Conservation (phyloP, 2,113 vertebrate species). For the Lophura nycthemera region DNA sequence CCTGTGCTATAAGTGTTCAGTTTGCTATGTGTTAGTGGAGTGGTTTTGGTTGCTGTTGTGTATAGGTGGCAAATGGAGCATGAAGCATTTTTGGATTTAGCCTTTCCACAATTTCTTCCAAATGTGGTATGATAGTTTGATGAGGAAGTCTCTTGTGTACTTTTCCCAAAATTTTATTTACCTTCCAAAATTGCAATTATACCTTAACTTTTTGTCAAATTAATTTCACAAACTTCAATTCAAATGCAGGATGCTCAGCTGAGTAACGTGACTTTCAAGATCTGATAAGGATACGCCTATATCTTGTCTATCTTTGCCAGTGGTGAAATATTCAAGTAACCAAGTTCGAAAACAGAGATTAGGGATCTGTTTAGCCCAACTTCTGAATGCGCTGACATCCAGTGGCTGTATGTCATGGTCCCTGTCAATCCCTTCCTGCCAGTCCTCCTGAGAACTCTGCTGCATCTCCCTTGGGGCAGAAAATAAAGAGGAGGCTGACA, state of each 20-base stretch:
- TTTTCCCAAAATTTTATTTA: background rate
- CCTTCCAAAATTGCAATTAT: background rate
- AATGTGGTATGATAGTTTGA: background rate
- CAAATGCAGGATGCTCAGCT: background rate
- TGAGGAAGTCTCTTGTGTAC: background rate
- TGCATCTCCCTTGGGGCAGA: background rate
- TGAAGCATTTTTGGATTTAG: background rate
- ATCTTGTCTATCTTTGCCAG: background rate
- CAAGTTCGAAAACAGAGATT: background rate
- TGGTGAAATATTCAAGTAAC: background rate
- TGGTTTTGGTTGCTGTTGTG: background rate
- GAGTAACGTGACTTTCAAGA: background rate
- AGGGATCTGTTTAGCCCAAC: slow-evolving; percentile 11
- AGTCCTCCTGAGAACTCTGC: background rate
- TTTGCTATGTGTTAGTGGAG: background rate
- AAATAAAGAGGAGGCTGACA: slow-evolving; percentile 21
- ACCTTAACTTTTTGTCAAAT: background rate
- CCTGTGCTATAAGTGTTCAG: background rate
- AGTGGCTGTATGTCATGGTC: background rate
- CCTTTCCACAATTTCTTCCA: background rate
- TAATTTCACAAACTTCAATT: background rate
- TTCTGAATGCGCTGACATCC: background rate
- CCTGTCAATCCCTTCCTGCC: background rate
- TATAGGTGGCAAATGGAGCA: background rate
- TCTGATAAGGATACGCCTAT: background rate